A percentile compares a stretch with the other conserved stretches of the same genome.
Conservation (phyloP, 2,113 vertebrate species). For the Saguinus imperator region DNA sequence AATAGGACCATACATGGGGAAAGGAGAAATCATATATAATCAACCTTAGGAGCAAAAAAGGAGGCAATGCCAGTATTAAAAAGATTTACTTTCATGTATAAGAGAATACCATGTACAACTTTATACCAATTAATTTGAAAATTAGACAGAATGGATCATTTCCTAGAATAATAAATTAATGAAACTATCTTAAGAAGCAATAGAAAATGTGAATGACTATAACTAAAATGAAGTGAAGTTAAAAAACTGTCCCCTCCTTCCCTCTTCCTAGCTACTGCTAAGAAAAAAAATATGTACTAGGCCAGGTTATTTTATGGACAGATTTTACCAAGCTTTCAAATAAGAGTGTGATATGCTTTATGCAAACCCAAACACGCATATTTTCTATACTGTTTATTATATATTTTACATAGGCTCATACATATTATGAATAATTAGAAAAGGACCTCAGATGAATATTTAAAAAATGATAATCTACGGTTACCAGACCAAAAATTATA, state of each 20-base stretch:
- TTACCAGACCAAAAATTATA: not conserved
- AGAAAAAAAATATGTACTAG: not conserved
- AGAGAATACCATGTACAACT: not conserved
- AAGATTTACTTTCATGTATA: not conserved
- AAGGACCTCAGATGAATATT: not conserved
- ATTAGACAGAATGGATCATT: not conserved
- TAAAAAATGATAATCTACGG: not conserved
- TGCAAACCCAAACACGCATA: not conserved
- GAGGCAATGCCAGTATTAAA: not conserved
- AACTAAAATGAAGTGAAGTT: not conserved
- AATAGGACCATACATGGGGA: not conserved
- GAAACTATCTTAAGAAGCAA: not conserved
- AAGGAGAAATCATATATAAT: not conserved
- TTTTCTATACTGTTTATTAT: not conserved
- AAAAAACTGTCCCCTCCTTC: not conserved
- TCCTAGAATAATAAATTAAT: constrained; percentile 24
- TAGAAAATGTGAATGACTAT: not conserved
- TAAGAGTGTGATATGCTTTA: not conserved
- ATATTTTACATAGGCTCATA: not conserved
- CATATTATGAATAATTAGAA: not conserved
- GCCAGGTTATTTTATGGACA: not conserved
- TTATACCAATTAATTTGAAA: not conserved
- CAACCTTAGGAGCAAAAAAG: not conserved
- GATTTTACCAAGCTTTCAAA: not conserved
- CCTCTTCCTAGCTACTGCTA: not conserved